A percentile compares a stretch with the other conserved stretches of the same genome.
Evolutionary conservation across 2,797 vertebrate species (phyloP).

Genomic region (Anabas testudineus): DNA sequence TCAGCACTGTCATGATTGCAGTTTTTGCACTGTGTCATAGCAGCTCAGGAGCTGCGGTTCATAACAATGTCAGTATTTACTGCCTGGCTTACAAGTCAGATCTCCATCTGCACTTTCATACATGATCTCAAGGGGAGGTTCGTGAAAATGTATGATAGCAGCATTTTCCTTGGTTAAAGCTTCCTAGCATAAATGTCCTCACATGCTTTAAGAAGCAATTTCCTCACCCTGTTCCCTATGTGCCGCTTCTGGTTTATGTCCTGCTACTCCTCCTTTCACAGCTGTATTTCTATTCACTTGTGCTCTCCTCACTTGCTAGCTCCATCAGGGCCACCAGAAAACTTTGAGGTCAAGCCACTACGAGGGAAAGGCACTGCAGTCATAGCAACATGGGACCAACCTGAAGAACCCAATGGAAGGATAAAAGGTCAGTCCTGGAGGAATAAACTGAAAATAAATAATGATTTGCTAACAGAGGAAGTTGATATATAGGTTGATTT

Average conservation of each 20-base stretch:
- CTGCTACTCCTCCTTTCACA: slow-evolving; percentile 35
- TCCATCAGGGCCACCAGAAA: slow-evolving; percentile 93
- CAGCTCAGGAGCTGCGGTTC: slow-evolving; percentile 65
- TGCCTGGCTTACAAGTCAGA: slow-evolving; percentile 58
- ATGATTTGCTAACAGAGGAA: not conserved
- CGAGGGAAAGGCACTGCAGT: slow-evolving; percentile 92
- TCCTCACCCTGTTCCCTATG: slow-evolving; percentile 41
- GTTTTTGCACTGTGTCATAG: slow-evolving; percentile 56
- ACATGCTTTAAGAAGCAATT: slow-evolving; percentile 53
- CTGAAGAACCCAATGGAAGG: slow-evolving; percentile 92
- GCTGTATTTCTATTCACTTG: slow-evolving; percentile 44
- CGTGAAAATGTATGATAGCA: slow-evolving; percentile 61
- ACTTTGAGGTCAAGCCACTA: slow-evolving; percentile 93
- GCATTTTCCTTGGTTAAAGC: slow-evolving; percentile 57
- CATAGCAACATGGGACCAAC: slow-evolving; percentile 92
- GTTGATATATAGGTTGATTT: not conserved
- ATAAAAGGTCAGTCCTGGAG: slow-evolving; percentile 89
- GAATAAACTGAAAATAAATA: not conserved
- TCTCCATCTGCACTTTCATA: slow-evolving; percentile 61
- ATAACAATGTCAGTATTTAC: slow-evolving; percentile 72
- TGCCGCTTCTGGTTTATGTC: slow-evolving; percentile 48
- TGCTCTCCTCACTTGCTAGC: slow-evolving; percentile 78
- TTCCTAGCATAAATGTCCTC: slow-evolving; percentile 47
- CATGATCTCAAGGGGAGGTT: slow-evolving; percentile 60
- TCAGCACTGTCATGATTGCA: slow-evolving; percentile 45